Conservation (phyloP, 2,888 invertebrate genomes). For the Macrosiphum euphorbiae region DNA sequence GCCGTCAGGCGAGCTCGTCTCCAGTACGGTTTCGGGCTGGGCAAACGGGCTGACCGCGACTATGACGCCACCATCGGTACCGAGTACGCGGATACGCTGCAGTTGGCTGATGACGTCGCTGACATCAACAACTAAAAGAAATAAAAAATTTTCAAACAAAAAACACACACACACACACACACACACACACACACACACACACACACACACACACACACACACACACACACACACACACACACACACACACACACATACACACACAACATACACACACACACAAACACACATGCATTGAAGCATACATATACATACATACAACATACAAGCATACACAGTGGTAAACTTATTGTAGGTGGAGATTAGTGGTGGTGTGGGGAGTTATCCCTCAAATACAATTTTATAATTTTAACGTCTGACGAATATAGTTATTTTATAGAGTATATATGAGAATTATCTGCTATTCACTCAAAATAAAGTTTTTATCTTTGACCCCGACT, state of each 20-base stretch:
- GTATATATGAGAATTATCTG: background rate
- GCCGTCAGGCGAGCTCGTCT: conserved; percentile 59
- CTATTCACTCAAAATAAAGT: background rate
- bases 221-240: background rate
- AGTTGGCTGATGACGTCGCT: background rate
- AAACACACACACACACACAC: background rate
- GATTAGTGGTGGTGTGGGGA: background rate
- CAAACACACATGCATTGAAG: background rate
- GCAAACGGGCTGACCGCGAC: conserved; percentile 54
- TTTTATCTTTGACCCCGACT: background rate
- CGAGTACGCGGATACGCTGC: background rate
- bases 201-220: background rate
- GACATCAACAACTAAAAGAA: conserved; percentile 16
- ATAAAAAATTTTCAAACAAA: background rate
- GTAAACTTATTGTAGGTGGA: background rate
- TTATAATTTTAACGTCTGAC: background rate
- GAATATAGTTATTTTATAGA: background rate
- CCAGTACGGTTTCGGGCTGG: conserved; percentile 61
- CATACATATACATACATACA: background rate
- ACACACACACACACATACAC: background rate
- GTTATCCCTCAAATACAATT: background rate
- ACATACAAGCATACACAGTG: background rate
- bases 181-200: background rate
- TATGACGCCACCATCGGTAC: conserved; percentile 29
- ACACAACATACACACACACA: background rate